These are phyloP conservation scores for Hiodon alosoides DNA, from an alignment of 2,113 vertebrate species.

Conservation along the genomic window DNA sequence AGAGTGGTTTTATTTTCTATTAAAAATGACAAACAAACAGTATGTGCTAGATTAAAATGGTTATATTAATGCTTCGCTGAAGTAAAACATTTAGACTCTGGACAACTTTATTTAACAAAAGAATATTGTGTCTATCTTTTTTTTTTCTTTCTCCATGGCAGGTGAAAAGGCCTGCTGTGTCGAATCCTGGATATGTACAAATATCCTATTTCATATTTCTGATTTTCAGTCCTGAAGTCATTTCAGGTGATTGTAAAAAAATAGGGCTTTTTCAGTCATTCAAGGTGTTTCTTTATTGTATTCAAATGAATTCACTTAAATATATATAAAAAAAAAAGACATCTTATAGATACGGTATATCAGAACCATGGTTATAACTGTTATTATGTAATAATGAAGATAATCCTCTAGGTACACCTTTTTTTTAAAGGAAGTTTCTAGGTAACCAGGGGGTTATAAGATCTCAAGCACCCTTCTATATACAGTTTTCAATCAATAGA, in stretches of 20 bases:
- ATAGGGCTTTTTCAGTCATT: not conserved
- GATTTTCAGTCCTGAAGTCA: not conserved
- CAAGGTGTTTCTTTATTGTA: not conserved
- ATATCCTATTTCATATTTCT: slow-evolving; percentile 6
- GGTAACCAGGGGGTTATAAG: not conserved
- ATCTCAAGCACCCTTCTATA: not conserved
- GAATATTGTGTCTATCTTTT: not conserved
- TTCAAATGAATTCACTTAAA: not conserved
- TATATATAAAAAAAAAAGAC: slow-evolving; percentile 2
- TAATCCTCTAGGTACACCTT: not conserved
- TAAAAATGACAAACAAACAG: too few species aligned
- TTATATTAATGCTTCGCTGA: slow-evolving; percentile 8
- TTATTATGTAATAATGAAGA: slow-evolving; percentile 2
- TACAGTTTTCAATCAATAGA: slow-evolving; percentile 2
- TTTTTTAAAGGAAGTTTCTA: not conserved
- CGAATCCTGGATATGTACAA: slow-evolving; percentile 1
- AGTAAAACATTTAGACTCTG: not conserved
- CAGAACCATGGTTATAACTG: slow-evolving; percentile 4
- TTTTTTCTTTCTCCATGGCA: not conserved
- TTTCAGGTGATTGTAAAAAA: slow-evolving; percentile 18
- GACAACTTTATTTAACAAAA: not conserved
- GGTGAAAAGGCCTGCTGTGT: not conserved
- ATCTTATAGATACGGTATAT: slow-evolving; percentile 6
- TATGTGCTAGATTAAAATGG: not conserved
- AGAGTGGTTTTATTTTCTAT: too few species aligned